A percentile compares a stretch with the other conserved stretches of the same genome.
Evolutionary conservation across 2,797 vertebrate genomes (phyloP).

Genomic region (Lepidocolaptes lacrymiger): DNA sequence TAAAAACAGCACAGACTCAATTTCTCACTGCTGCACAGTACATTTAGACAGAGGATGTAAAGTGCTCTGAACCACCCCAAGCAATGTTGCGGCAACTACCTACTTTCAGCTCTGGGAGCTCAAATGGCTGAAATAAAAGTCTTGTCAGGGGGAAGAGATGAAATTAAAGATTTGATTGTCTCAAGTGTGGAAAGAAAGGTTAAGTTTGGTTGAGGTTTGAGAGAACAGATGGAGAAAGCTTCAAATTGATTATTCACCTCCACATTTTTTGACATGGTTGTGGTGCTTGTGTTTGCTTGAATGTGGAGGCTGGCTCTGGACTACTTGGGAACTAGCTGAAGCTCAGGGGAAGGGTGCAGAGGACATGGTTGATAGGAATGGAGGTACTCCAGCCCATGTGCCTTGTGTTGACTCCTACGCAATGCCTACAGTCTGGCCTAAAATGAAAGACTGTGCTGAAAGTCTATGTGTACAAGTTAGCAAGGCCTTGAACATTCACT

Average conservation of each 20-base stretch:
- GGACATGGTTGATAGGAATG: neutral
- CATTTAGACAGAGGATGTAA: neutral
- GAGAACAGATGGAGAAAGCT: neutral
- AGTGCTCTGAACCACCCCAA: neutral
- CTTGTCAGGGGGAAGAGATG: neutral
- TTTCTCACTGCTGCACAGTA: neutral
- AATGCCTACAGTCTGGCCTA: neutral
- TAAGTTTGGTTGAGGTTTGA: neutral
- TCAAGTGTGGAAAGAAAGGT: neutral
- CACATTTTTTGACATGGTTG: neutral
- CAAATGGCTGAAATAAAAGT: neutral
- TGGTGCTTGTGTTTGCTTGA: neutral
- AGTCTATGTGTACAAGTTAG: neutral
- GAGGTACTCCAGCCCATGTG: neutral
- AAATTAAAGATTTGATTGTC: neutral
- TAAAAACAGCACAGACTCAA: neutral
- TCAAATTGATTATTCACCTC: neutral
- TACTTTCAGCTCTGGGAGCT: neutral
- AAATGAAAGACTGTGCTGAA: neutral
- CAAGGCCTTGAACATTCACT: neutral
- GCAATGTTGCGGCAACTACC: neutral
- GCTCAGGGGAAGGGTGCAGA: neutral
- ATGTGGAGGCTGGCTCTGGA: neutral
- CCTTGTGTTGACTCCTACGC: neutral
- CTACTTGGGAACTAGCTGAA: neutral